Evolutionary conservation across 2,888 invertebrate genomes (phyloP).

Genomic region (Ectemnius continuus): DNA sequence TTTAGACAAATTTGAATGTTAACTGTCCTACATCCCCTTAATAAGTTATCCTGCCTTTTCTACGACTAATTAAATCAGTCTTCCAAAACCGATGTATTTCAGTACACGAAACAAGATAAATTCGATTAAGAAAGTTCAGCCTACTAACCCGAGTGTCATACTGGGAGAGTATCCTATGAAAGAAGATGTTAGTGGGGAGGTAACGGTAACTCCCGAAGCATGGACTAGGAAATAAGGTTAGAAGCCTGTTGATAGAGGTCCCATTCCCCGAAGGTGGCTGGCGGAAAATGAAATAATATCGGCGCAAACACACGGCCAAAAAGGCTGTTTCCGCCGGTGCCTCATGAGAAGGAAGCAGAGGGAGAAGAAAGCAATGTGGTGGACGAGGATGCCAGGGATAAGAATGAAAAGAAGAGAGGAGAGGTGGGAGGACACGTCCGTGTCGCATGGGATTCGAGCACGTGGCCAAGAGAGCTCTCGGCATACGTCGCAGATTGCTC

Average conservation of each 20-base stretch:
- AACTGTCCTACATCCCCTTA: too few species aligned
- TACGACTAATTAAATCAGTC: too few species aligned
- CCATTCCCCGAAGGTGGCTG: slow-evolving; percentile 42
- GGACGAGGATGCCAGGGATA: slow-evolving; percentile 8
- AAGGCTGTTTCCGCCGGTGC: slow-evolving; percentile 45
- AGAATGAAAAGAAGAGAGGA: slow-evolving; percentile 14
- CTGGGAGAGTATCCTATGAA: too few species aligned
- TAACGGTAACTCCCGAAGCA: slow-evolving; percentile 32
- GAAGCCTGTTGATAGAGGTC: slow-evolving; percentile 54
- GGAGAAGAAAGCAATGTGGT: not conserved
- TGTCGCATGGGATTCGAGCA: slow-evolving; percentile 52
- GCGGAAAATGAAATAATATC: slow-evolving; percentile 72
- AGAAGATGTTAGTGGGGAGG: too few species aligned
- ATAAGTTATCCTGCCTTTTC: too few species aligned
- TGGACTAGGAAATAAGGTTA: slow-evolving; percentile 66
- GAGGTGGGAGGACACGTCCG: slow-evolving; percentile 34
- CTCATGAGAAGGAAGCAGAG: slow-evolving; percentile 16
- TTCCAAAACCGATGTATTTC: too few species aligned
- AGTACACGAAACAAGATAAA: too few species aligned
- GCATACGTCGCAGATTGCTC: slow-evolving; percentile 58
- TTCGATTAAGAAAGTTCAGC: too few species aligned
- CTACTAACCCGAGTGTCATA: too few species aligned
- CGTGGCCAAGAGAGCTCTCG: slow-evolving; percentile 52
- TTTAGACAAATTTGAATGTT: too few species aligned
- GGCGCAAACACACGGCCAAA: slow-evolving; percentile 58